phyloP scores from a whole-genome alignment of 2,888 invertebrate genomes.

The Autographa gamma region DNA sequence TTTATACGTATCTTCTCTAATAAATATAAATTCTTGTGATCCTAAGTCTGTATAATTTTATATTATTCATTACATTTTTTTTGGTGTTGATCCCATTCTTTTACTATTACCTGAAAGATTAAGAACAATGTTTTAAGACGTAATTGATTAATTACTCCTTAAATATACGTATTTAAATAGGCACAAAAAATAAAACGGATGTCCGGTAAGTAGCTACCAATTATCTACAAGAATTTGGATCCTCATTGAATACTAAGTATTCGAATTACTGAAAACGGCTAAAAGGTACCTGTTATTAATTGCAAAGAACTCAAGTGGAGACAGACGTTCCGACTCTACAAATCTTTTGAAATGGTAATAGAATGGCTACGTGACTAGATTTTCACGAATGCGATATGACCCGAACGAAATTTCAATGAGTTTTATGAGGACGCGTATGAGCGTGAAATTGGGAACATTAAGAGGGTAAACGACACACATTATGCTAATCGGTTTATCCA shows the following conservation, averaged over 20 bases:
- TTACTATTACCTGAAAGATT: no score
- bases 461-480: slow-evolving; percentile 30
- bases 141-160: no score
- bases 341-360: slow-evolving; percentile 36
- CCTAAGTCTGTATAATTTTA: no score
- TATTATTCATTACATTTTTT: no score
- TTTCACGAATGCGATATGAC: slow-evolving; percentile 33
- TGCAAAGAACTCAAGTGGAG: slow-evolving; percentile 10
- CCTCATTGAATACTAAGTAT: background rate
- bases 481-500: slow-evolving; percentile 21
- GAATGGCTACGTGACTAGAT: slow-evolving; percentile 42
- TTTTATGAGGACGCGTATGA: slow-evolving; percentile 33
- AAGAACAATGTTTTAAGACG: no score
- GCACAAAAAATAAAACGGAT: background rate
- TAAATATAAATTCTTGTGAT: no score
- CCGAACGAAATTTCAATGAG: slow-evolving; percentile 37
- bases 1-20: no score
- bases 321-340: slow-evolving; percentile 14
- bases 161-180: background rate
- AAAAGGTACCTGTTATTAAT: background rate
- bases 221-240: background rate
- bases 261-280: background rate
- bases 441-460: slow-evolving; percentile 42
- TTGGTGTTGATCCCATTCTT: no score
- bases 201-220: background rate